phyloP scores from a whole-genome alignment of 2,797 vertebrate species.

The Platalea minor region DNA sequence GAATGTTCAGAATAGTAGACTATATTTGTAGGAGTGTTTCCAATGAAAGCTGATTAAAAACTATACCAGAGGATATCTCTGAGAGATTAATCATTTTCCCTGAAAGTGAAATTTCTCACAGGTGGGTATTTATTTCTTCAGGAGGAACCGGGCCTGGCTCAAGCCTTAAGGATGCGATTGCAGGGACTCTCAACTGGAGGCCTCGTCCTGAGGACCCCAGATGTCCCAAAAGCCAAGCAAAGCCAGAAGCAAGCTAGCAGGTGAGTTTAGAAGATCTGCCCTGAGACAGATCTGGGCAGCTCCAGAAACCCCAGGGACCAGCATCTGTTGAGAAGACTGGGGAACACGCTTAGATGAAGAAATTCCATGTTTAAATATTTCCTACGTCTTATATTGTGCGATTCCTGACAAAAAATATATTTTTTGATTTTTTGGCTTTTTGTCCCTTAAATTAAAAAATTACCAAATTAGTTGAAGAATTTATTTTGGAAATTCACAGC shows the following conservation, averaged over 20 bases:
- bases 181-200: not conserved
- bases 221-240: not conserved
- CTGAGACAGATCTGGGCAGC: not conserved
- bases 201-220: not conserved
- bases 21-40: not conserved
- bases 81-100: not conserved
- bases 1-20: not conserved
- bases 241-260: not conserved
- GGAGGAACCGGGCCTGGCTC: not conserved
- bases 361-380: not conserved
- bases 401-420: not conserved
- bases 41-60: not conserved
- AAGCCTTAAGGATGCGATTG: not conserved
- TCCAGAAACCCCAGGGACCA: not conserved
- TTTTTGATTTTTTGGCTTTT: not conserved
- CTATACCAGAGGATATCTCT: not conserved
- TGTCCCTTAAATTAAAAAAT: not conserved
- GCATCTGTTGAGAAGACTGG: not conserved
- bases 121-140: not conserved
- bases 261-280: not conserved
- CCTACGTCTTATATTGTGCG: not conserved
- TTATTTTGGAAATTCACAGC: not conserved
- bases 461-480: not conserved
- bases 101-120: not conserved
- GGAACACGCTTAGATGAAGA: not conserved